Percentiles rank a stretch among this genome's conserved stretches.
phyloP scores from a whole-genome alignment of 2,888 invertebrate genomes.

The Silvanus unidentatus region DNA sequence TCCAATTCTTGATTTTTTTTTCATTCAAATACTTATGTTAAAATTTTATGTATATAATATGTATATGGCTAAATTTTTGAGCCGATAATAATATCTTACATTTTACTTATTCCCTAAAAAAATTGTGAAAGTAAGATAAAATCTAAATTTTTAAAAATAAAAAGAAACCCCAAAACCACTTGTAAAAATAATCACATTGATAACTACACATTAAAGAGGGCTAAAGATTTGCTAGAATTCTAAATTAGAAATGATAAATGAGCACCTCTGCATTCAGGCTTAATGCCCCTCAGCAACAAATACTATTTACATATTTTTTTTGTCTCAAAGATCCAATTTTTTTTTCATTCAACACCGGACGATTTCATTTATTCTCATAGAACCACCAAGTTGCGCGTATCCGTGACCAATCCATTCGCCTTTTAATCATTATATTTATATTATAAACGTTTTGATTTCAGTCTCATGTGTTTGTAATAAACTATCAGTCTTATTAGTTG shows the following conservation, averaged over 20 bases:
- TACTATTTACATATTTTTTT: conserved; percentile 43
- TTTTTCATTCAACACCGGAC: conserved; percentile 37
- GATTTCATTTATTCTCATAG: background rate
- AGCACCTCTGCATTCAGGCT: conserved; percentile 38
- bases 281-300: conserved; percentile 39
- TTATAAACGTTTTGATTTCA: conserved; percentile 26
- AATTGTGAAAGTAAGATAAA: conserved; percentile 28
- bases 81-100: conserved; percentile 28
- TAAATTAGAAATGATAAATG: conserved; percentile 10
- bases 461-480: conserved; percentile 36
- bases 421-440: conserved; percentile 34
- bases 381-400: conserved; percentile 2
- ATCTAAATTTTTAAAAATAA: conserved; percentile 15
- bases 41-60: conserved; percentile 11
- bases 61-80: conserved; percentile 20
- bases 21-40: conserved; percentile 13
- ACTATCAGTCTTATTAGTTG: conserved; percentile 46
- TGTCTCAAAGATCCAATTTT: too few relatives aligned
- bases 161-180: conserved; percentile 37
- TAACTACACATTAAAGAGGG: conserved; percentile 30
- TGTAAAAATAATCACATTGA: conserved; percentile 36
- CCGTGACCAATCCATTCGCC: conserved; percentile 14
- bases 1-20: background rate
- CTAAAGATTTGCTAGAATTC: conserved; percentile 11
- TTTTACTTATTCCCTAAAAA: conserved; percentile 23